Evolutionary conservation across 1,140 invertebrate species (phyloP), one percentile per base, ranked within the genome.

Genomic region (Linepithema humile): DNA sequence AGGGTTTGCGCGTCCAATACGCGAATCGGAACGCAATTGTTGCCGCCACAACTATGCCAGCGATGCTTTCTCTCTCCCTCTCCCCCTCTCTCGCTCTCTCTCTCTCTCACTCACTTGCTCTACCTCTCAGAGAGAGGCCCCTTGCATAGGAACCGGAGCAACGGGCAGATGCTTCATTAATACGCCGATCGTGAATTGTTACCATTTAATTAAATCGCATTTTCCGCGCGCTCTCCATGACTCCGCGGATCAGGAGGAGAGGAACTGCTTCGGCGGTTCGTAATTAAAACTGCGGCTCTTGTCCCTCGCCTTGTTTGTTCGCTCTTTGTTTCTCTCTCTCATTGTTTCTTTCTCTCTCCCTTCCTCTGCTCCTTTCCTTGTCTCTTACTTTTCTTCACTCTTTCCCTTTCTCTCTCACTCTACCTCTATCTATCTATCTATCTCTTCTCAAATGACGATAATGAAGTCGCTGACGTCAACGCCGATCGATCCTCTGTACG

Each of bases 191-290:
- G 83, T 20, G 86, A 90, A 92, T 91, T 91, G 90, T 91, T 90
- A 88, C 83, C 87, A 88, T 93, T 92, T 92, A 92, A 92, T 93
- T 92, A 92, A 93, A 80, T 91, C 89, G 91, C 91, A 92, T 92
- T 92, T 92, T 89, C 86, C 84, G 85, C 83, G 87, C 73, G 88
- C 70, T 60, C 72, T 62, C 65, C 53, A 82, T 64, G 57, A 60
- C 57, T 75, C 53, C 86, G 80, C 74, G 84, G 75, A 86, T 88
- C 84, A 88, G 69, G 64, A 53, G 38, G 35, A 60, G 15, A 40
- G 75, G 17, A 15, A 40, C 40, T 60, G 32, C 73, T 73, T 32
- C 53, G 69, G 55, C 43, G 23, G 15, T 74, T 53, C 38, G 62
- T 73, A 50, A 73, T 65, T 84, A 77, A 69, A 86, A 84, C 74